These are phyloP conservation scores for Gymnogyps californianus DNA, from an alignment of 2,113 vertebrate genomes.

Conservation along the genomic window DNA sequence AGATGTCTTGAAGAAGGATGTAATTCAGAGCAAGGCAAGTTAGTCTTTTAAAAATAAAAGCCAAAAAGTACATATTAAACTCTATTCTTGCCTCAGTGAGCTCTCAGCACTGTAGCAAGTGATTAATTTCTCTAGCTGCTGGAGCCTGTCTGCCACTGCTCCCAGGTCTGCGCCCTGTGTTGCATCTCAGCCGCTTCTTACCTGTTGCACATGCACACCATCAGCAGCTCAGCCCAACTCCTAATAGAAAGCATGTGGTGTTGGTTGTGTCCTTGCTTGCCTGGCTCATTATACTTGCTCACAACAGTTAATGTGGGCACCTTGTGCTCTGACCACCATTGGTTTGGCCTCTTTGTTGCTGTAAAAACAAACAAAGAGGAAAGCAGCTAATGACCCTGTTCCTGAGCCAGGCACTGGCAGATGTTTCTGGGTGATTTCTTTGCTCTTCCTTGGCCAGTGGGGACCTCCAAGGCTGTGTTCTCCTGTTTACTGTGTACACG, in stretches of 20 bases:
- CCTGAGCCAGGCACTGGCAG: background rate
- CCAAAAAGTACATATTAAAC: background rate
- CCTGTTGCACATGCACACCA: background rate
- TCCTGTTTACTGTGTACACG: background rate
- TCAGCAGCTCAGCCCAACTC: background rate
- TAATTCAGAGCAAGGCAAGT: background rate
- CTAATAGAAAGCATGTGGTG: background rate
- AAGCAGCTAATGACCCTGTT: background rate
- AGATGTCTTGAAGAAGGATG: background rate
- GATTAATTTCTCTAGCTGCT: background rate
- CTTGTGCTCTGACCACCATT: background rate
- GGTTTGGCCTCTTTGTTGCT: background rate
- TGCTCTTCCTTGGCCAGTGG: background rate
- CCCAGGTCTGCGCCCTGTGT: background rate
- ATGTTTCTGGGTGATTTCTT: background rate
- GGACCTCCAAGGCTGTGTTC: background rate
- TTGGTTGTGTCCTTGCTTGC: background rate
- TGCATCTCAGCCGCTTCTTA: background rate
- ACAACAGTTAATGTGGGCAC: background rate
- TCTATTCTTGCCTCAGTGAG: background rate
- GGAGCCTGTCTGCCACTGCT: background rate
- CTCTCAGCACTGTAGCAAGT: background rate
- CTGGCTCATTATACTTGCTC: background rate
- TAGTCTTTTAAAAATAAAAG: background rate
- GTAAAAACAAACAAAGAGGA: background rate